A percentile compares a stretch with the other conserved stretches of the same genome.
These are phyloP conservation scores for Lycodopsis pacificus DNA, from an alignment of 2,797 vertebrate species.

Conservation along the genomic window DNA sequence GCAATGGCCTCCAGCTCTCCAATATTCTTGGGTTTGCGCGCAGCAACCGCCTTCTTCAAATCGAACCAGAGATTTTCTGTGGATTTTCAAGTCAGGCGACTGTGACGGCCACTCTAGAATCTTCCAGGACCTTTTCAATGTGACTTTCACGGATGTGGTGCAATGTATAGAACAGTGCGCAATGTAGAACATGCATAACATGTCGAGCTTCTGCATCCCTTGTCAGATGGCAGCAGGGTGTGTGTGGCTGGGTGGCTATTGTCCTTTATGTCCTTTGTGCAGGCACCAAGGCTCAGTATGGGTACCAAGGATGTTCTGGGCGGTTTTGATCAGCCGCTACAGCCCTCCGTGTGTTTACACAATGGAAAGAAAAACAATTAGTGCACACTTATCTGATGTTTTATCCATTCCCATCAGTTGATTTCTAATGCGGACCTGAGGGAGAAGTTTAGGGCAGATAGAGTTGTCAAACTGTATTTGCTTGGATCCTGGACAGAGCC, in stretches of 20 bases:
- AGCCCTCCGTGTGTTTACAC: slow-evolving; percentile 8
- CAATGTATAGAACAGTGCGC: neutral
- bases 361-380: slow-evolving; percentile 52
- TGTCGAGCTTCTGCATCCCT: neutral
- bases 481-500: slow-evolving; percentile 8
- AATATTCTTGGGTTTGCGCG: no score
- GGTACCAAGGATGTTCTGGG: neutral
- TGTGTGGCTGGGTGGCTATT: neutral
- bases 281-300: neutral
- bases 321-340: neutral
- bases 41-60: no score
- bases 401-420: slow-evolving; percentile 28
- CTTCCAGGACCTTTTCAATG: neutral
- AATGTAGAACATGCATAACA: neutral
- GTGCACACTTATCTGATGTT: slow-evolving; percentile 46
- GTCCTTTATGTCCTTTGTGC: neutral
- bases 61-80: no score
- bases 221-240: neutral
- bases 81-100: no score
- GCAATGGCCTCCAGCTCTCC: no score
- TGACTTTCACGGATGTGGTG: neutral
- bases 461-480: slow-evolving; percentile 35
- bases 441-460: neutral
- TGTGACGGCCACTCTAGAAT: no score
- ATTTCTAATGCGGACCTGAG: slow-evolving; percentile 15